Evolutionary conservation across 2,888 invertebrate species (phyloP).

Genomic region (Anagyrus pseudococci): DNA sequence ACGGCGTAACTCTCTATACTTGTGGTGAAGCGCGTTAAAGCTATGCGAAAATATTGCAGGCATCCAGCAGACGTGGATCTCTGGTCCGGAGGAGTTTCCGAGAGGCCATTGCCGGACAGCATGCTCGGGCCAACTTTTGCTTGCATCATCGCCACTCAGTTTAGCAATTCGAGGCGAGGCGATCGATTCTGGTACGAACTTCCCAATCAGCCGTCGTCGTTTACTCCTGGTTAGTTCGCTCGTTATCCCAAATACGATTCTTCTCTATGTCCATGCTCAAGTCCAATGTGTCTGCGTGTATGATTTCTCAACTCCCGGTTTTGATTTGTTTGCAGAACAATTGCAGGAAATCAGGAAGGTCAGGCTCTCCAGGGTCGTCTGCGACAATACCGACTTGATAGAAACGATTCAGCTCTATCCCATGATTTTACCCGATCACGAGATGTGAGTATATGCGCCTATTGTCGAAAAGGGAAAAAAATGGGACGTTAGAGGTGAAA

Average conservation of each 20-base stretch:
- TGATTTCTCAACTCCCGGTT: neutral
- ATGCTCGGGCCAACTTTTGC: constrained; percentile 95
- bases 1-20: no score
- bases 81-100: constrained; percentile 94
- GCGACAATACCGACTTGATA: constrained; percentile 91
- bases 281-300: neutral
- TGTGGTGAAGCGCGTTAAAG: neutral
- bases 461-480: no score
- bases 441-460: constrained; percentile 74
- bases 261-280: neutral
- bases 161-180: constrained; percentile 85
- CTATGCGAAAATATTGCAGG: constrained; percentile 58
- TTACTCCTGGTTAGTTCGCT: constrained; percentile 68
- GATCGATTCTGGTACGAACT: constrained; percentile 96
- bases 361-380: constrained; percentile 82
- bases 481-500: no score
- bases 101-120: constrained; percentile 86
- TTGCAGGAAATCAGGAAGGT: constrained; percentile 82
- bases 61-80: constrained; percentile 92
- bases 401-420: constrained; percentile 91
- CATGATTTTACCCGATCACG: constrained; percentile 91
- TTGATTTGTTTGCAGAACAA: constrained; percentile 69
- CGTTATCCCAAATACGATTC: neutral
- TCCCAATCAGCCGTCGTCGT: constrained; percentile 89
- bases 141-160: constrained; percentile 92